A percentile compares a stretch with the other conserved stretches of the same genome.
Conservation (phyloP, 2,113 vertebrate genomes). For the Ptilorrhoa leucosticta region DNA sequence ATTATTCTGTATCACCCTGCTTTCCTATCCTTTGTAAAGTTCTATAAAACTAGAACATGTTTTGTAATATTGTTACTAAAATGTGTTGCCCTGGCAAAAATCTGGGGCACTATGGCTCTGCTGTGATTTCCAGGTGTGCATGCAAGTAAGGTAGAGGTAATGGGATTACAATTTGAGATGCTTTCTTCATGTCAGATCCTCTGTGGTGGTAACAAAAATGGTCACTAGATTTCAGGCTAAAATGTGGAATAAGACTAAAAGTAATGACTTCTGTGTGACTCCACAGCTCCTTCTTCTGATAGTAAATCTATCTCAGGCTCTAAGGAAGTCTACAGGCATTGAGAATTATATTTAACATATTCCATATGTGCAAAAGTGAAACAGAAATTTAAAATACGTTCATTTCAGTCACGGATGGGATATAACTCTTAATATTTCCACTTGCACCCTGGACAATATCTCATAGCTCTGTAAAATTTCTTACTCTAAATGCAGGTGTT, state of each 20-base stretch:
- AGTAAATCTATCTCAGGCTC: slow-evolving; percentile 8
- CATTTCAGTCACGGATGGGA: background rate
- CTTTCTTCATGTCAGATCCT: background rate
- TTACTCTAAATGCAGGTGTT: slow-evolving; percentile 33
- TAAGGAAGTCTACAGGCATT: background rate
- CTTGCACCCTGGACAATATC: background rate
- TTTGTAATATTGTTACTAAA: background rate
- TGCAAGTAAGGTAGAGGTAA: background rate
- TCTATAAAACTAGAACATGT: background rate
- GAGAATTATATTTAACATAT: slow-evolving; percentile 22
- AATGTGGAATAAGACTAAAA: background rate
- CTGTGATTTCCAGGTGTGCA: background rate
- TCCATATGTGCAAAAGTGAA: slow-evolving; percentile 13
- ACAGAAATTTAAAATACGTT: slow-evolving; percentile 1
- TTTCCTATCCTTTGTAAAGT: background rate
- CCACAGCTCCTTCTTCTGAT: background rate
- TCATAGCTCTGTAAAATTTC: background rate
- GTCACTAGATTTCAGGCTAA: background rate
- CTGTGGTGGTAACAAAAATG: background rate
- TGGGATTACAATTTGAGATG: background rate
- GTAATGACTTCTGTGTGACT: background rate
- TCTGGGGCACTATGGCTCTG: background rate
- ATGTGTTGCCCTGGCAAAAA: background rate
- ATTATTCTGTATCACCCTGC: background rate
- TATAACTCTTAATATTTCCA: slow-evolving; percentile 36